Percentiles rank a stretch among this genome's conserved stretches.
These are phyloP conservation scores for Drosophila neotestacea DNA, from an alignment of 2,888 invertebrate species.

Conservation along the genomic window DNA sequence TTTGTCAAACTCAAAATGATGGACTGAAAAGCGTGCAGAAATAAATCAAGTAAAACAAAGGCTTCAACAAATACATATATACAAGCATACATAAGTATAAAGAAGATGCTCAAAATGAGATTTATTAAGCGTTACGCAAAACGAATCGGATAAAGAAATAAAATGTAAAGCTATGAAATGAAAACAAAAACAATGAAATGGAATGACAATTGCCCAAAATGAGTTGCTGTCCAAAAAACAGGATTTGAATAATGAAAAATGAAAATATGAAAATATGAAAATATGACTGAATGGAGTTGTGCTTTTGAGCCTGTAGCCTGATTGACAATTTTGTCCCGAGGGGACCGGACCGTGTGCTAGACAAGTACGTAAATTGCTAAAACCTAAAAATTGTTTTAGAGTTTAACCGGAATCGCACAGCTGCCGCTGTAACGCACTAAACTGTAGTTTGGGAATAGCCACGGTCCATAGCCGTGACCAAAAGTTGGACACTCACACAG, in stretches of 20 bases:
- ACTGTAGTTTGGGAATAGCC: conserved; percentile 49
- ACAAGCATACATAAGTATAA: no score
- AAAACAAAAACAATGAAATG: conserved; percentile 8
- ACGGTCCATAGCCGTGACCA: conserved; percentile 23
- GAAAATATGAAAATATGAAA: conserved; percentile 40
- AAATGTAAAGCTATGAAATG: conserved; percentile 1
- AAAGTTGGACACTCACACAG: conserved; percentile 17
- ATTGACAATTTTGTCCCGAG: conserved; percentile 23
- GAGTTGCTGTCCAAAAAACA: conserved; percentile 20
- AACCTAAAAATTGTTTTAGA: conserved; percentile 18
- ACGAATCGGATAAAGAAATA: conserved; percentile 10
- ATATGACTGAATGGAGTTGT: conserved; percentile 1
- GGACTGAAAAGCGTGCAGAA: conserved; percentile 26
- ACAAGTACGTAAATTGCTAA: conserved; percentile 23
- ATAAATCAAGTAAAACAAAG: conserved; percentile 30
- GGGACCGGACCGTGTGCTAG: conserved; percentile 1
- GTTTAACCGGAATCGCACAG: conserved; percentile 35
- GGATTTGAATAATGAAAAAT: conserved; percentile 48
- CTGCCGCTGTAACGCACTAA: conserved; percentile 36
- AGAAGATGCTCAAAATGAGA: conserved; percentile 21
- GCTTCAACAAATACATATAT: conserved; percentile 36
- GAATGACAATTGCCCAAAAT: conserved; percentile 40
- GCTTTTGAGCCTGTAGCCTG: background rate
- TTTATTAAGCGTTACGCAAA: conserved; percentile 44
- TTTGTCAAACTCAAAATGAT: conserved; percentile 9